phyloP scores from a whole-genome alignment of 2,888 invertebrate species.

The Andrena trimmerana region DNA sequence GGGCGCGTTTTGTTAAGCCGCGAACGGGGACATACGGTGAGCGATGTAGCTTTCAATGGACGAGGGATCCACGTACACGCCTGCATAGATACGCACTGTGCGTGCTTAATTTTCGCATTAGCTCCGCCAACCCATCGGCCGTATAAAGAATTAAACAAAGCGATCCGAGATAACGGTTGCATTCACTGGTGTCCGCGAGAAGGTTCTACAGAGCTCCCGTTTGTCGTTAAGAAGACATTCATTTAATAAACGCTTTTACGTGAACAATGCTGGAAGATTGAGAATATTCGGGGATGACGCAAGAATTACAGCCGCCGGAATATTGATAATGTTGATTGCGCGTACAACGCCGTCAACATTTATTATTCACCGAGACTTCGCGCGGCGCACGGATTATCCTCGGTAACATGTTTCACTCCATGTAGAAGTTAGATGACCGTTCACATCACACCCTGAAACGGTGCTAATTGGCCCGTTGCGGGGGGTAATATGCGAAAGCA shows the following conservation, averaged over 20 bases:
- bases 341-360: constrained; percentile 22
- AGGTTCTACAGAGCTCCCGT: neutral
- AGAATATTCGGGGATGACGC: neutral
- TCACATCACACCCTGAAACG: constrained; percentile 72
- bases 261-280: neutral
- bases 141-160: constrained; percentile 6
- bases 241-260: neutral
- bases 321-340: constrained; percentile 31
- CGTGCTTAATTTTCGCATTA: constrained; percentile 42
- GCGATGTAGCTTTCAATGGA: constrained; percentile 56
- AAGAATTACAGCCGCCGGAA: neutral
- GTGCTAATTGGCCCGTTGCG: constrained; percentile 76
- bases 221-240: neutral
- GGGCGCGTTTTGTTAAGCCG: constrained; percentile 52
- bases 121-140: neutral
- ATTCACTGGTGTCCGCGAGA: neutral
- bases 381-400: constrained; percentile 45
- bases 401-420: constrained; percentile 45
- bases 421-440: constrained; percentile 73
- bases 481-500: constrained; percentile 75
- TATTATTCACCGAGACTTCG: constrained; percentile 52
- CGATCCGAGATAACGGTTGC: neutral
- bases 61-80: constrained; percentile 27
- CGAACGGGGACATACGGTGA: constrained; percentile 53
- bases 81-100: constrained; percentile 47